Evolutionary conservation across 2,113 vertebrate genomes (phyloP).

Genomic region (Columba janthina): DNA sequence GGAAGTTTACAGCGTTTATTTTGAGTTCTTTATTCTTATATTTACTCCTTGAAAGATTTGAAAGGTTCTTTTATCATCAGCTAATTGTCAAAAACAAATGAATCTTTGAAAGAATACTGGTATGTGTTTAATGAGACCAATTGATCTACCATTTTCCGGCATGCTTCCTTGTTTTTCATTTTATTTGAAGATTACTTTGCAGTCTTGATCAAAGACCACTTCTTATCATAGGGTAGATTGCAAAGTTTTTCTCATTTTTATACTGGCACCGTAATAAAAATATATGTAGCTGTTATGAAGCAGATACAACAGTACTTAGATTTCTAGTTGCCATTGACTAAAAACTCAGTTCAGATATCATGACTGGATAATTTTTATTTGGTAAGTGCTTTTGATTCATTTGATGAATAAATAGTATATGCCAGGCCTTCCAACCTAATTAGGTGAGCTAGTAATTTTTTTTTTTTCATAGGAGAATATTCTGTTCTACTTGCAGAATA

Average conservation of each 20-base stretch:
- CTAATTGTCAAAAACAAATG: slow-evolving; percentile 12
- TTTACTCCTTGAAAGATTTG: background rate
- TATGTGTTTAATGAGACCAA: slow-evolving; percentile 23
- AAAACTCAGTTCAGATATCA: background rate
- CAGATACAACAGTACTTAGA: background rate
- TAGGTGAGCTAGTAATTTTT: background rate
- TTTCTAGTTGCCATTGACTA: background rate
- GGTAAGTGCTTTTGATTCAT: background rate
- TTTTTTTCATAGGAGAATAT: background rate
- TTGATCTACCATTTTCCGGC: slow-evolving; percentile 17
- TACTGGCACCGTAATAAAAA: background rate
- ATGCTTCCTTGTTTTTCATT: background rate
- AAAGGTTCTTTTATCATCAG: slow-evolving; percentile 6
- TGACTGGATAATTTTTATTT: background rate
- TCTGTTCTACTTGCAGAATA: background rate
- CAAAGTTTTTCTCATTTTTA: background rate
- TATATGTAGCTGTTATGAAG: background rate
- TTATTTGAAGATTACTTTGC: slow-evolving; percentile 56
- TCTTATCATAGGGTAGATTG: background rate
- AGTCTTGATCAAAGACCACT: slow-evolving; percentile 46
- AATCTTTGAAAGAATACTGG: background rate
- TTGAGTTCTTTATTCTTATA: background rate
- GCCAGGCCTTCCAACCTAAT: background rate
- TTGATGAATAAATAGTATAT: background rate
- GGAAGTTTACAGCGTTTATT: background rate